These are phyloP conservation scores for Limulus polyphemus DNA, from an alignment of 2,888 invertebrate genomes.

Conservation along the genomic window DNA sequence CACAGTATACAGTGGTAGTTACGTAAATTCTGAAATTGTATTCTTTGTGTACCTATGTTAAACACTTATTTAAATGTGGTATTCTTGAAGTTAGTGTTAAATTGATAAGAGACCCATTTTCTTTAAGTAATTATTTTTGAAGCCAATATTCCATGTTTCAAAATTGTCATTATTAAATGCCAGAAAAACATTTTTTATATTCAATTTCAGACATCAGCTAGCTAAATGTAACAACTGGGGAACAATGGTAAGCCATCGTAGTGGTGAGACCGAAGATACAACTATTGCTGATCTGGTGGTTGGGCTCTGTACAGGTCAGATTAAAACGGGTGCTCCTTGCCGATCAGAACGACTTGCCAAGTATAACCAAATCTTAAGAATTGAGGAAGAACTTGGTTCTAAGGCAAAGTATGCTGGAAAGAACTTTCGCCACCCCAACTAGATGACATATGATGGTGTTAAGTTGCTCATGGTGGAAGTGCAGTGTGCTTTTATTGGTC, in stretches of 20 bases:
- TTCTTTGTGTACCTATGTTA: too few relatives aligned
- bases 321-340: constrained; percentile 98
- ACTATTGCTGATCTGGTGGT: constrained; percentile 99
- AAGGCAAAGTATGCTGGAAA: constrained; percentile 87
- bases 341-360: constrained; percentile 96
- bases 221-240: constrained; percentile 61
- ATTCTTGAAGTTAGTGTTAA: too few relatives aligned
- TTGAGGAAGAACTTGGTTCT: constrained; percentile 91
- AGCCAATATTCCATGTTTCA: too few relatives aligned
- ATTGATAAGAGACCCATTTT: too few relatives aligned
- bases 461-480: too few relatives aligned
- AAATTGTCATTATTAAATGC: too few relatives aligned
- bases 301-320: constrained; percentile 94
- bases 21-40: too few relatives aligned
- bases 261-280: constrained; percentile 98
- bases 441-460: background rate
- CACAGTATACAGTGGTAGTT: too few relatives aligned
- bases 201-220: constrained; percentile 37
- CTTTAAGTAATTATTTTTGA: too few relatives aligned
- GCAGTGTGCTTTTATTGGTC: too few relatives aligned
- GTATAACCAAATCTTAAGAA: constrained; percentile 96
- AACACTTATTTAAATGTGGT: too few relatives aligned
- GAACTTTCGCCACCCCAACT: constrained; percentile 72
- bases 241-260: constrained; percentile 96
- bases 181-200: too few relatives aligned